These are phyloP conservation scores for Distichodus sexfasciatus DNA, from an alignment of 2,797 vertebrate genomes.

Conservation along the genomic window DNA sequence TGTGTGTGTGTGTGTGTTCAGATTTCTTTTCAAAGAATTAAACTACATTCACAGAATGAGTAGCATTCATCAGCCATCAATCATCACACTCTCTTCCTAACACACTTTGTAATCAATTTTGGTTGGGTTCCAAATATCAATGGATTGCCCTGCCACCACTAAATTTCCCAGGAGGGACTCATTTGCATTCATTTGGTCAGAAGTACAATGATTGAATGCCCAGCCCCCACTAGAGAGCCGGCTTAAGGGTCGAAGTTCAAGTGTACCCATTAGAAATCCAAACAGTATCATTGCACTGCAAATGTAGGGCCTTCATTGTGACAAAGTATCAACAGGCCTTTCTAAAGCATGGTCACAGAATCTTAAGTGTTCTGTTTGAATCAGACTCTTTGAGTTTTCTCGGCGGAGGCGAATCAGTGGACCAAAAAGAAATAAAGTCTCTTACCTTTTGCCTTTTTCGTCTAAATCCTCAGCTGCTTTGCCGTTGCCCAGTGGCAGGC, in stretches of 20 bases:
- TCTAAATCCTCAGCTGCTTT: constrained; percentile 60
- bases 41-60: constrained; percentile 34
- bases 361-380: constrained; percentile 74
- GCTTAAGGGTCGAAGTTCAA: constrained; percentile 64
- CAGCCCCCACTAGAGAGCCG: constrained; percentile 47
- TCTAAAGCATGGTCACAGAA: constrained; percentile 64
- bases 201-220: constrained; percentile 53
- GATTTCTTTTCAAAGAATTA: constrained; percentile 42
- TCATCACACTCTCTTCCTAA: constrained; percentile 33
- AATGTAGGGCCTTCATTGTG: constrained; percentile 66
- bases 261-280: constrained; percentile 70
- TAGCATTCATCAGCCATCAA: constrained; percentile 44
- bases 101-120: constrained; percentile 53
- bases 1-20: constrained; percentile 15
- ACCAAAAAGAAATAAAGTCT: constrained; percentile 63
- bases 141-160: constrained; percentile 43
- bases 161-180: constrained; percentile 50
- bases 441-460: constrained; percentile 61
- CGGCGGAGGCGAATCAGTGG: constrained; percentile 51
- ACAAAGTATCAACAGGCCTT: constrained; percentile 58
- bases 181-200: constrained; percentile 60
- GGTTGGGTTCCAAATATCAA: constrained; percentile 44
- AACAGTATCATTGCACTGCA: constrained; percentile 66
- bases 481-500: constrained; percentile 59
- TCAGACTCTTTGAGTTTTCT: constrained; percentile 63